phyloP scores from a whole-genome alignment of 2,113 vertebrate genomes.

The Phrynosoma platyrhinos region DNA sequence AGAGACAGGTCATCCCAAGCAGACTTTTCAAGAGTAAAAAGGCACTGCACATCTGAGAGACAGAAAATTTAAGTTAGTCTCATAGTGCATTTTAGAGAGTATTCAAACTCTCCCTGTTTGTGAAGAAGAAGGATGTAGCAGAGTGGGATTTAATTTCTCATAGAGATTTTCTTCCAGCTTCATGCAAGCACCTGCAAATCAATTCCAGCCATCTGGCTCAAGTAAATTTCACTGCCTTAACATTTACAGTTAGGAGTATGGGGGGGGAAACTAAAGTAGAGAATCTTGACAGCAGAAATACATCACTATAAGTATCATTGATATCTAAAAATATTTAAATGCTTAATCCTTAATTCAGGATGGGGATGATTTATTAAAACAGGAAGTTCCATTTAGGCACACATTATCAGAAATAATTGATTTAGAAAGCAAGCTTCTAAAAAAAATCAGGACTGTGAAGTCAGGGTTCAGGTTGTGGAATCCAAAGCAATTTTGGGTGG shows the following conservation, averaged over 20 bases:
- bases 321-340: not conserved
- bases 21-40: not conserved
- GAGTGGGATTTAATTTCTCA: conserved; percentile 48
- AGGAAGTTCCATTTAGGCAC: conserved; percentile 13
- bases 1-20: too few species aligned
- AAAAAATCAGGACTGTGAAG: conserved; percentile 1
- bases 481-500: too few species aligned
- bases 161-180: conserved; percentile 40
- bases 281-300: not conserved
- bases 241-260: conserved; percentile 3
- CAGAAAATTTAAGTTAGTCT: not conserved
- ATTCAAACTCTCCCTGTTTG: not conserved
- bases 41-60: not conserved
- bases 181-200: conserved; percentile 37
- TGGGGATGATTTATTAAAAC: conserved; percentile 26
- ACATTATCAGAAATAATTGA: conserved; percentile 3
- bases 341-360: not conserved
- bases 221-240: conserved; percentile 47
- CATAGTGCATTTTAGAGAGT: not conserved
- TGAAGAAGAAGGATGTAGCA: conserved; percentile 2
- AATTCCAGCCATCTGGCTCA: conserved; percentile 31
- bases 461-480: too few species aligned
- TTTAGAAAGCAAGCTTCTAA: conserved; percentile 17
- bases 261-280: not conserved
- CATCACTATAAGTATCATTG: not conserved